A percentile compares a stretch with the other conserved stretches of the same genome.
Conservation (phyloP, 2,888 invertebrate species). For the Harpagoxenus sublaevis region DNA sequence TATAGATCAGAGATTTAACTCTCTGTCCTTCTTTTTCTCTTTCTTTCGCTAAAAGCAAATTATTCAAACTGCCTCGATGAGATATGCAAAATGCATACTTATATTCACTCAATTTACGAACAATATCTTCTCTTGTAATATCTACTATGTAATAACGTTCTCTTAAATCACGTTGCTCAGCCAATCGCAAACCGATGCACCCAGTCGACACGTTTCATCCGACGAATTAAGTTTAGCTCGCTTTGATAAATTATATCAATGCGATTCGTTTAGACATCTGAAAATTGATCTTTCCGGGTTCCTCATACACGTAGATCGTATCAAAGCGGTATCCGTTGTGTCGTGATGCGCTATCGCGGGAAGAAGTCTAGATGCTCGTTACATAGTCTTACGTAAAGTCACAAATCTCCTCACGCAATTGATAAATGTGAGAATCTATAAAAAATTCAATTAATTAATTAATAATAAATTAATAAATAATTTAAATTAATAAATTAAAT, state of each 20-base stretch:
- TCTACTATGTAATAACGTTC: too few relatives aligned
- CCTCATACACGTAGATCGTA: neutral
- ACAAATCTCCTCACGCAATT: neutral
- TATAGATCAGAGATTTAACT: constrained; percentile 1
- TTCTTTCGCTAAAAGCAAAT: neutral
- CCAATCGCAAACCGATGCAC: neutral
- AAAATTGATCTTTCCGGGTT: neutral
- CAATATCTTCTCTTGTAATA: constrained; percentile 12
- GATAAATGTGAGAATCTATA: neutral
- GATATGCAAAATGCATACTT: neutral
- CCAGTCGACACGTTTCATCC: neutral
- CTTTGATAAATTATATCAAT: constrained; percentile 1
- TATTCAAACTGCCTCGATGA: neutral
- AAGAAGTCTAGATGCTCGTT: neutral
- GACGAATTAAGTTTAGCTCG: neutral
- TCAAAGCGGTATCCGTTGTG: neutral
- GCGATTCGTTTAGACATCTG: neutral
- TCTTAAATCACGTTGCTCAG: neutral
- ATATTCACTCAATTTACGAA: neutral
- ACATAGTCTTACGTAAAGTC: neutral
- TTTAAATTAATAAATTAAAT: neutral
- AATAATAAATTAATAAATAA: neutral
- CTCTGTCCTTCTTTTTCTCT: neutral
- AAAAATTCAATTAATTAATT: too few relatives aligned
- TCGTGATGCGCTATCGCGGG: neutral